Base-by-base conservation (phyloP, 2,797 vertebrate species). In the Melanotaenia nigrans region DNA sequence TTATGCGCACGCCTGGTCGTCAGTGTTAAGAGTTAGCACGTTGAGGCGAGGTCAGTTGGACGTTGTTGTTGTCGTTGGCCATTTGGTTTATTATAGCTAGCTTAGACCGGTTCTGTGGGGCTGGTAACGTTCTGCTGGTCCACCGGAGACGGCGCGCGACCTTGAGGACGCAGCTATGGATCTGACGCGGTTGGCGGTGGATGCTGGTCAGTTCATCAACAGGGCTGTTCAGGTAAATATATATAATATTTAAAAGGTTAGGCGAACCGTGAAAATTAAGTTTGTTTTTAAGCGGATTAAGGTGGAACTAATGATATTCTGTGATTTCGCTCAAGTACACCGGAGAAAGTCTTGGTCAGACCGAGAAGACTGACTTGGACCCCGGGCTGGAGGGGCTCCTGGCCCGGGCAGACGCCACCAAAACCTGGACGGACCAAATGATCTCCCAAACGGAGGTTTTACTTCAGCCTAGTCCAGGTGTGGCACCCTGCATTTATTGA, bases 381-480 rank as follows among this genome's bases (percentile, higher is more conserved):
- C 93, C 94, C 82, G 95, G 94, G 65, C 89, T 99, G 82, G 97
- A 98, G 91, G 96, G 95, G 84, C 96, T 98, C 60, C 93, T 99
- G 33, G 78, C 84, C 83, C 96, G 93, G 85, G 95, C 92, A 66
- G 97, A 99, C 80, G 91, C 93, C 84, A 99, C 97, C 66, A 99
- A 98, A 92, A 89, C 92, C 63, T 96, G 96, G 94, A 98, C 97
- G 40, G 98, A 98, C 89, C 96, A 94, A 88, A 95, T 99, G 67
- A 94, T 97, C 94, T 96, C 94, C 73, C 97, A 99, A 90, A 98
- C 96, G 0, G 97, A 99, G 92, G 95, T 96, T 18, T 89, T 98
- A 75, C 68, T 99, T 76, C 97, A 99, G 88, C 98, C 98, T 57
- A 99, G 95, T 89, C 95, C 96, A 65, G 97, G 98, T 98, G 94